Percentiles rank a stretch among this genome's conserved stretches.
Conservation (phyloP, 2,888 invertebrate genomes). For the Ophonus ardosiacus region DNA sequence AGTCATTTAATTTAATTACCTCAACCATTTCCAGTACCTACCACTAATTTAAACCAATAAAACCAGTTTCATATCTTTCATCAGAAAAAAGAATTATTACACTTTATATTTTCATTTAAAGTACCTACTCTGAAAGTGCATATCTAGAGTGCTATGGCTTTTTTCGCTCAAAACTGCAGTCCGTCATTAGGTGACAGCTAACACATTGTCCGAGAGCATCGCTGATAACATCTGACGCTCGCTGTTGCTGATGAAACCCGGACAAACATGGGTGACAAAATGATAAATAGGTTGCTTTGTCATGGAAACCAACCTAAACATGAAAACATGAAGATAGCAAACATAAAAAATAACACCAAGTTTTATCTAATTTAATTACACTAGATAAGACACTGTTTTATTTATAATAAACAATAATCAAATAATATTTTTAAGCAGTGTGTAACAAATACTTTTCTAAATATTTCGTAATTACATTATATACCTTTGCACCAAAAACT, state of each 20-base stretch:
- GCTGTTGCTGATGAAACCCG: conserved; percentile 16
- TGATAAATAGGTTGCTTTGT: conserved; percentile 40
- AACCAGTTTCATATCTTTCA: background rate
- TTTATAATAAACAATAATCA: too few species aligned
- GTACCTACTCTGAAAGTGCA: background rate
- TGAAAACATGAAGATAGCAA: background rate
- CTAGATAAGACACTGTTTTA: too few species aligned
- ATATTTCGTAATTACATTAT: too few species aligned
- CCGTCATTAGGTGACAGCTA: conserved; percentile 58
- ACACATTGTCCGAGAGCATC: conserved; percentile 40
- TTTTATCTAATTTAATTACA: too few species aligned
- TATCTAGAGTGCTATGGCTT: background rate
- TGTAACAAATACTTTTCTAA: too few species aligned
- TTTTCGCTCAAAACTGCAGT: conserved; percentile 45
- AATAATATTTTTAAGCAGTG: too few species aligned
- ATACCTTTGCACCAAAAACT: too few species aligned
- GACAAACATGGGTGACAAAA: conserved; percentile 29
- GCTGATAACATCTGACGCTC: conserved; percentile 4
- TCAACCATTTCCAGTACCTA: background rate
- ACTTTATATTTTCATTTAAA: background rate
- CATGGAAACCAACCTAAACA: conserved; percentile 13
- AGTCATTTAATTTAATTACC: background rate
- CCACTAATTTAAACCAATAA: background rate
- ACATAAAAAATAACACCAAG: too few species aligned
- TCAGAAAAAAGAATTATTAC: background rate